Evolutionary conservation across 2,113 vertebrate species (phyloP).

Genomic region (Dendropsophus ebraccatus): DNA sequence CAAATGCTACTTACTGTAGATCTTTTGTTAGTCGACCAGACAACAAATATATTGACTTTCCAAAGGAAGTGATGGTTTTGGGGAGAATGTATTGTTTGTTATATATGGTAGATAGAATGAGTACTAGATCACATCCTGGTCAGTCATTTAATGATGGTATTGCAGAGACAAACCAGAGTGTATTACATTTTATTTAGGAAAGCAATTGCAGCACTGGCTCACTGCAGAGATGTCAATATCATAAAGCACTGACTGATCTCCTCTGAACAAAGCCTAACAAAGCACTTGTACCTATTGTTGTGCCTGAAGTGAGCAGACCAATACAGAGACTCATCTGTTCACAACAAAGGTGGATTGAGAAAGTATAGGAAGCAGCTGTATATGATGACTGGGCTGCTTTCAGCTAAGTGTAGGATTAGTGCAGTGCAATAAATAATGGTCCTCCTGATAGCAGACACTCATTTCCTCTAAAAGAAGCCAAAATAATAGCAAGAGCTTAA

Average conservation of each 20-base stretch:
- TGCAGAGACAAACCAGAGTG: conserved; percentile 2
- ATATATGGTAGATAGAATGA: conserved; percentile 13
- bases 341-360: conserved; percentile 43
- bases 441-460: conserved; percentile 54
- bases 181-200: conserved; percentile 48
- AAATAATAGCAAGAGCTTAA: conserved; percentile 59
- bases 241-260: conserved; percentile 48
- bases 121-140: conserved; percentile 8
- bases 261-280: conserved; percentile 40
- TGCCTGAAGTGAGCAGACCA: conserved; percentile 30
- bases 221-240: conserved; percentile 43
- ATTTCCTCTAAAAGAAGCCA: conserved; percentile 57
- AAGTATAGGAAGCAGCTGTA: conserved; percentile 50
- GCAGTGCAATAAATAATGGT: conserved; percentile 41
- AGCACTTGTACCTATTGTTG: conserved; percentile 41
- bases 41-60: neutral
- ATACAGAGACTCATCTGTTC: conserved; percentile 48
- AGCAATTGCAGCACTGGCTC: conserved; percentile 15
- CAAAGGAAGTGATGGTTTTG: neutral
- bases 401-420: conserved; percentile 38
- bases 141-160: conserved; percentile 28
- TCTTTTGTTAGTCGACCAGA: neutral
- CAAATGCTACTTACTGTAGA: no score
- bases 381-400: conserved; percentile 27
- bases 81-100: neutral